A percentile compares a stretch with the other conserved stretches of the same genome.
Evolutionary conservation across 2,888 invertebrate genomes (phyloP).

Genomic region (Abscondita cerata): DNA sequence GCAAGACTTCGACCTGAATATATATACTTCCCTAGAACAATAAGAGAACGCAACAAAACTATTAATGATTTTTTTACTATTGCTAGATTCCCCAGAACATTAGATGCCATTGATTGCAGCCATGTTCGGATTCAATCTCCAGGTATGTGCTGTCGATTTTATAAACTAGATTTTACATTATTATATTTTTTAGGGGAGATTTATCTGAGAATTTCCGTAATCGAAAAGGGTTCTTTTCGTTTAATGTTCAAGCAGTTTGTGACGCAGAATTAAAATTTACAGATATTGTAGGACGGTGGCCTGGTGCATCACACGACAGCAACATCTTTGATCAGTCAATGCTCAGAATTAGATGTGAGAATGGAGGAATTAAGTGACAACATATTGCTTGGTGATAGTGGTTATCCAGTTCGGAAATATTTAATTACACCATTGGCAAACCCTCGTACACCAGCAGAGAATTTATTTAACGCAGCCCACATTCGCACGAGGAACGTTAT

Average conservation of each 20-base stretch:
- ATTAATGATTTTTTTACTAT: neutral
- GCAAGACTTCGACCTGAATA: too few species aligned
- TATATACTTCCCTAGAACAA: neutral
- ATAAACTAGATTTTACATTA: too few species aligned
- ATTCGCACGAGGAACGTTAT: slow-evolving; percentile 5
- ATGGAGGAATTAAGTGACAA: slow-evolving; percentile 6
- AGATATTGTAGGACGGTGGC: neutral
- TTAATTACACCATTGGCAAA: neutral
- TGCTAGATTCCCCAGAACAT: neutral
- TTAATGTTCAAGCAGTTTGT: neutral
- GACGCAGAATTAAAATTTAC: neutral
- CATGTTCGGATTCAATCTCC: too few species aligned
- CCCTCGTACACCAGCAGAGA: neutral
- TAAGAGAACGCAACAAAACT: slow-evolving; percentile 13
- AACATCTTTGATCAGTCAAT: neutral
- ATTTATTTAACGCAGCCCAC: slow-evolving; percentile 2
- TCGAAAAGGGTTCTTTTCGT: neutral
- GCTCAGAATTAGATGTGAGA: slow-evolving; percentile 36
- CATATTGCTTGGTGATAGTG: neutral
- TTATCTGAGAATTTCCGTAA: neutral
- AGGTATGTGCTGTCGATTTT: too few species aligned
- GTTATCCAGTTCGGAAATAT: neutral
- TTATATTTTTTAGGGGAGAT: too few species aligned
- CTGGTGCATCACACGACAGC: neutral
- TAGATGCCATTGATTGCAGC: too few species aligned